Percentiles rank a stretch among this genome's conserved stretches.
Evolutionary conservation across 1,140 invertebrate species (phyloP).

Genomic region (Drosophila kurseongensis): DNA sequence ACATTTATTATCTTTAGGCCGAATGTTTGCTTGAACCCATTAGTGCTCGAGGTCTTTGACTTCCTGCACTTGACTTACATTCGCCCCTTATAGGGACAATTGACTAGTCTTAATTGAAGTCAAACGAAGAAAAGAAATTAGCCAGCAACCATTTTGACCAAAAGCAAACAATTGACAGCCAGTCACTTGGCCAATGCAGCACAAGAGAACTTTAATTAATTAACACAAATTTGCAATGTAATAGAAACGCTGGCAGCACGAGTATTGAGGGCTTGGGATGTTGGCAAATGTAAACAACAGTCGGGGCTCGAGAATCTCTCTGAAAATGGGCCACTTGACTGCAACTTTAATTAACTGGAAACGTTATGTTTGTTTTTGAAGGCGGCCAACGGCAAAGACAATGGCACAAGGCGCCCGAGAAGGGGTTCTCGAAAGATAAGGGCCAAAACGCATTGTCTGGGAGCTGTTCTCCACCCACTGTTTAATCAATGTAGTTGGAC

Average conservation of each 20-base stretch:
- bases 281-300: conserved; percentile 38
- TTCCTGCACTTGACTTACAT: conserved; percentile 40
- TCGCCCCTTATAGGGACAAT: conserved; percentile 25
- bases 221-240: conserved; percentile 79
- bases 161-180: conserved; percentile 39
- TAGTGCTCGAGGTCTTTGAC: conserved; percentile 21
- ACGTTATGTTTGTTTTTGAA: conserved; percentile 76
- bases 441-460: conserved; percentile 29
- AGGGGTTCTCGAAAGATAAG: conserved; percentile 20
- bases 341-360: conserved; percentile 82
- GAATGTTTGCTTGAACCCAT: conserved; percentile 15
- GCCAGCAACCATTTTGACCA: conserved; percentile 22
- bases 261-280: conserved; percentile 19
- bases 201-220: conserved; percentile 68
- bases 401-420: conserved; percentile 21
- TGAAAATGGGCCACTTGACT: conserved; percentile 68
- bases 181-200: conserved; percentile 21
- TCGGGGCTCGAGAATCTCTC: conserved; percentile 29
- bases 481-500: conserved; percentile 52
- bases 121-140: conserved; percentile 23
- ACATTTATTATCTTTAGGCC: conserved; percentile 9
- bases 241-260: conserved; percentile 45
- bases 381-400: conserved; percentile 52
- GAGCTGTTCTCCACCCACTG: conserved; percentile 3
- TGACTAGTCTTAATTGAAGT: conserved; percentile 20